These are phyloP conservation scores for Minunthozetes semirufus DNA, from an alignment of 2,888 invertebrate genomes.

Conservation along the genomic window DNA sequence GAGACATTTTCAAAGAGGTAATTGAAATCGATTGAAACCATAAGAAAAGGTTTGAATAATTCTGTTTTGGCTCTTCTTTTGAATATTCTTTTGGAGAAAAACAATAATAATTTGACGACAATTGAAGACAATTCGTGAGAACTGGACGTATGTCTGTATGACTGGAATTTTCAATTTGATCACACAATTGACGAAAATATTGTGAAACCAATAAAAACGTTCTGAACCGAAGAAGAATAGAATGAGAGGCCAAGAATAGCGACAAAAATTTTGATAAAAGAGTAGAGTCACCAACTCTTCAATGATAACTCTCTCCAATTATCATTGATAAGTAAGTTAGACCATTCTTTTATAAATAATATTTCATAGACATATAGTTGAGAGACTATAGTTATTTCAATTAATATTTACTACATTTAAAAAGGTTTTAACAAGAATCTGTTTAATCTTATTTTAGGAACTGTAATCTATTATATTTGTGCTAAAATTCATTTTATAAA, in stretches of 20 bases:
- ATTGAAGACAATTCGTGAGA: background rate
- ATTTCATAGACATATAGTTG: too few species aligned
- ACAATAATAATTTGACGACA: slow-evolving; percentile 11
- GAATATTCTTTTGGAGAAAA: slow-evolving; percentile 13
- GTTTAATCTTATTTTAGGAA: too few species aligned
- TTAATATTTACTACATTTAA: too few species aligned
- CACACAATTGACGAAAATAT: background rate
- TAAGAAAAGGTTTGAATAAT: background rate
- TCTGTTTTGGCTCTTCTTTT: background rate
- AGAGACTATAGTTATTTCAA: too few species aligned
- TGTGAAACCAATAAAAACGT: slow-evolving; percentile 10
- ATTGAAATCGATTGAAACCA: too few species aligned
- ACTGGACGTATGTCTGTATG: background rate
- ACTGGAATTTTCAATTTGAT: background rate
- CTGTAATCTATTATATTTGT: too few species aligned
- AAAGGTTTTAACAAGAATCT: too few species aligned
- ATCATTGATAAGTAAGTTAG: too few species aligned
- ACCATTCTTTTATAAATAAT: too few species aligned
- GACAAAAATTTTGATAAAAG: background rate
- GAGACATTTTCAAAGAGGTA: too few species aligned
- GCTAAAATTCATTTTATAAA: too few species aligned
- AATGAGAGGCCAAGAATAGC: background rate
- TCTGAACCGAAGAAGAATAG: background rate
- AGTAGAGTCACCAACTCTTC: background rate
- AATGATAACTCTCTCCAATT: too few species aligned